Evolutionary conservation across 2,888 invertebrate species (phyloP).

Genomic region (Euplagia quadripunctaria): DNA sequence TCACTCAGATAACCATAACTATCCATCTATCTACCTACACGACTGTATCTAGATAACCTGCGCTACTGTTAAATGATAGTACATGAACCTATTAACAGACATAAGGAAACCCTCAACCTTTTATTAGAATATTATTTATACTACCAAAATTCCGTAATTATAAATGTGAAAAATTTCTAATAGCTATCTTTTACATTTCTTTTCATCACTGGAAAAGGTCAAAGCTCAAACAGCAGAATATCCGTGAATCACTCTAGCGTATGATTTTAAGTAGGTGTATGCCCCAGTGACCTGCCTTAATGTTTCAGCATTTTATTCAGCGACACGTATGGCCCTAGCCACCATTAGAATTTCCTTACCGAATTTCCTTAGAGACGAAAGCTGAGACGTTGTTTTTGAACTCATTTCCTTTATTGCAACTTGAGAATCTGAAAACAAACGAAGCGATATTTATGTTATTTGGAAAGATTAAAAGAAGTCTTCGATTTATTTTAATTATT

Average conservation of each 20-base stretch:
- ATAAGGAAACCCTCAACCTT: no score
- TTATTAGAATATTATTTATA: no score
- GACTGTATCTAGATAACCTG: no score
- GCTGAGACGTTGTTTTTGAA: constrained; percentile 54
- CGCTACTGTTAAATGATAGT: no score
- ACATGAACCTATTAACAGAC: no score
- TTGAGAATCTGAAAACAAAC: constrained; percentile 54
- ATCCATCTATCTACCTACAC: no score
- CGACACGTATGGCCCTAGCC: constrained; percentile 55
- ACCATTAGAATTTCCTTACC: constrained; percentile 57
- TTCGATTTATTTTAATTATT: constrained; percentile 17
- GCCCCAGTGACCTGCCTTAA: constrained; percentile 60
- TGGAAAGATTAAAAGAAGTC: constrained; percentile 10
- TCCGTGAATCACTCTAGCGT: constrained; percentile 40
- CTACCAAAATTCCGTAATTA: no score
- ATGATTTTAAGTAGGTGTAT: constrained; percentile 51
- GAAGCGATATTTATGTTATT: constrained; percentile 42
- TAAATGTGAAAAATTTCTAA: no score
- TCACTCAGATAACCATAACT: no score
- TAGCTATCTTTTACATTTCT: constrained; percentile 23
- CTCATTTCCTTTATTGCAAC: constrained; percentile 51
- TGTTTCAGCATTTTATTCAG: constrained; percentile 59
- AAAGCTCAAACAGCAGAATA: constrained; percentile 44
- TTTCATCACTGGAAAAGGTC: constrained; percentile 40
- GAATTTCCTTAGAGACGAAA: constrained; percentile 62